phyloP scores from a whole-genome alignment of 1,140 invertebrate genomes.

The Solenopsis invicta region DNA sequence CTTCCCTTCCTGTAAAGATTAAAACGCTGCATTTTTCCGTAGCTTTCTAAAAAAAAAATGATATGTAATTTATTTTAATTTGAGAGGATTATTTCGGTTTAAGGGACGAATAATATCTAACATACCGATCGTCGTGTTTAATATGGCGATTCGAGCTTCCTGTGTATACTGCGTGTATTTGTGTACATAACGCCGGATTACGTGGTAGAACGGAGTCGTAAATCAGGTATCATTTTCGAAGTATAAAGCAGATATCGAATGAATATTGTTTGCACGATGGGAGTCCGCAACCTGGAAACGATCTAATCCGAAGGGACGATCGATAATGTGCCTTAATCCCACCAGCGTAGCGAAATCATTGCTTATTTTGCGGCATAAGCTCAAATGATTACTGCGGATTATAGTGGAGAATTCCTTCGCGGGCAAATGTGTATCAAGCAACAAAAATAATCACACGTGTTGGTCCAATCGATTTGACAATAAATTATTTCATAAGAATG shows the following conservation, averaged over 20 bases:
- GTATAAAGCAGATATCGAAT: constrained; percentile 11
- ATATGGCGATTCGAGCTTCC: neutral
- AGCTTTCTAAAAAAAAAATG: neutral
- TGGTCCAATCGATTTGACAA: neutral
- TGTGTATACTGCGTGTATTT: neutral
- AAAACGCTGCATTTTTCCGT: neutral
- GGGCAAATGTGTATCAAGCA: neutral
- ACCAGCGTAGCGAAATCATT: neutral
- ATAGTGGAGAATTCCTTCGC: constrained; percentile 16
- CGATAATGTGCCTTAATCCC: constrained; percentile 47
- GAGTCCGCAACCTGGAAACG: neutral
- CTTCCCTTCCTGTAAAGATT: neutral
- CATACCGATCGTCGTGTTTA: neutral
- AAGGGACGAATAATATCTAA: neutral
- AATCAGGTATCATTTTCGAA: constrained; percentile 17
- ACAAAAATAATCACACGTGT: neutral
- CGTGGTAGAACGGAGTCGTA: neutral
- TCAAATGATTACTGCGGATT: constrained; percentile 10
- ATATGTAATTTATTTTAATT: neutral
- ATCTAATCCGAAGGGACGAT: constrained; percentile 32
- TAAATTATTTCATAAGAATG: constrained; percentile 12
- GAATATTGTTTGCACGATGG: constrained; percentile 13
- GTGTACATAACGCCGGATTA: neutral
- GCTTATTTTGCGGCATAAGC: constrained; percentile 8
- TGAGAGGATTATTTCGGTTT: neutral